These are phyloP conservation scores for Podarcis cretensis DNA, from an alignment of 2,113 vertebrate species.

Conservation along the genomic window DNA sequence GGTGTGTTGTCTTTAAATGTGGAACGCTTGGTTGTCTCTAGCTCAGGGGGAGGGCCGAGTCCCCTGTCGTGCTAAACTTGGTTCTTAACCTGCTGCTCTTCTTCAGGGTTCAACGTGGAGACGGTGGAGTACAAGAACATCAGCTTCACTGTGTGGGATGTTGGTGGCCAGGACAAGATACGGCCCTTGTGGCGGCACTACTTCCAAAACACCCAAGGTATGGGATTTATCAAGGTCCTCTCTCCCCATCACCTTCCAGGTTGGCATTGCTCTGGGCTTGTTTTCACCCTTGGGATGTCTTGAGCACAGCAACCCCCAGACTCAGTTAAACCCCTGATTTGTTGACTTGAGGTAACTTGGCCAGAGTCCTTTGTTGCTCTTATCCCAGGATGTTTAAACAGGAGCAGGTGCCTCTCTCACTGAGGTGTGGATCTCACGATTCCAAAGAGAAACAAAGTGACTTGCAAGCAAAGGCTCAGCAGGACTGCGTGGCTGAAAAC, in stretches of 20 bases:
- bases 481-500: not conserved
- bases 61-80: not conserved
- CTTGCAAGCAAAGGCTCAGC: not conserved
- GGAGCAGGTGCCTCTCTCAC: not conserved
- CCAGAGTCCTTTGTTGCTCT: not conserved
- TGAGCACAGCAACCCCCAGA: not conserved
- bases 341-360: not conserved
- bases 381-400: not conserved
- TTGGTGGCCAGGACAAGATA: constrained; percentile 99
- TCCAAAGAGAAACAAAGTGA: not conserved
- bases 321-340: not conserved
- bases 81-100: constrained; percentile 16
- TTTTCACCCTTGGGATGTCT: not conserved
- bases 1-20: not conserved
- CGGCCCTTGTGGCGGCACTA: constrained; percentile 98
- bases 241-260: not conserved
- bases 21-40: not conserved
- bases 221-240: not conserved
- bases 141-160: constrained; percentile 99
- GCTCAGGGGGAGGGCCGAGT: not conserved
- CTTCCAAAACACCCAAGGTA: constrained; percentile 99
- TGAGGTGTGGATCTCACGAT: not conserved
- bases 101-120: constrained; percentile 95
- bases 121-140: constrained; percentile 99
- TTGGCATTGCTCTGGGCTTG: not conserved